A percentile compares a stretch with the other conserved stretches of the same genome.
These are phyloP conservation scores for Cantharis rufa DNA, from an alignment of 2,888 invertebrate genomes.

Conservation along the genomic window DNA sequence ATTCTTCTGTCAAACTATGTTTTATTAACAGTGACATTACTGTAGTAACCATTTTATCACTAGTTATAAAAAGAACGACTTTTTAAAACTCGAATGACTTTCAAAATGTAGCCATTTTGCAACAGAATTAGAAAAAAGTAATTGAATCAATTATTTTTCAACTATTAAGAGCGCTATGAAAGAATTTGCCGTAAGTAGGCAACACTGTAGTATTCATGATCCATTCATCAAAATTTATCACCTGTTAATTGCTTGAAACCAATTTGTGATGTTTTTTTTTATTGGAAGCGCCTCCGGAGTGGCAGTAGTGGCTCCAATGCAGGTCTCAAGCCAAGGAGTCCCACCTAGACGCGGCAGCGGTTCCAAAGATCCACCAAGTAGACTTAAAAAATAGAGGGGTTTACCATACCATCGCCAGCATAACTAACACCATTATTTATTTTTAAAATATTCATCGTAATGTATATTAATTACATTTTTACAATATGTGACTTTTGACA, in stretches of 20 bases:
- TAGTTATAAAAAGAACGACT: too few relatives aligned
- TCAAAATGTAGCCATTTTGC: too few relatives aligned
- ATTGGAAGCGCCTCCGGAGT: slow-evolving; percentile 59
- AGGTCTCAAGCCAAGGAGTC: slow-evolving; percentile 58
- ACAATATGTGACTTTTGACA: not conserved
- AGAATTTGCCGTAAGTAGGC: not conserved
- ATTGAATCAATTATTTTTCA: too few relatives aligned
- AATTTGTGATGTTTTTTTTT: slow-evolving; percentile 56
- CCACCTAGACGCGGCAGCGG: slow-evolving; percentile 64
- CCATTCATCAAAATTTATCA: slow-evolving; percentile 27
- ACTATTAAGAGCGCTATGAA: not conserved
- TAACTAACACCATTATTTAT: not conserved
- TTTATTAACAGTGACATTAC: too few relatives aligned
- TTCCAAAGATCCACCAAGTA: slow-evolving; percentile 51
- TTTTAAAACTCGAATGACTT: too few relatives aligned
- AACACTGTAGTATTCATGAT: slow-evolving; percentile 24
- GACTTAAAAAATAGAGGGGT: slow-evolving; percentile 50
- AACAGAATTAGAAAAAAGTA: too few relatives aligned
- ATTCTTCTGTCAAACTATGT: too few relatives aligned
- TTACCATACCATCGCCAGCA: not conserved
- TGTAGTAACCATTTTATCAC: too few relatives aligned
- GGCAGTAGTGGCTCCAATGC: slow-evolving; percentile 63
- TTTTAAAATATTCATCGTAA: not conserved
- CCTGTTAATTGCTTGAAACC: slow-evolving; percentile 42
- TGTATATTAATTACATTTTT: not conserved